Percentiles rank a stretch among this genome's conserved stretches.
Evolutionary conservation across 2,797 vertebrate species (phyloP).

Genomic region (Microchirus variegatus): DNA sequence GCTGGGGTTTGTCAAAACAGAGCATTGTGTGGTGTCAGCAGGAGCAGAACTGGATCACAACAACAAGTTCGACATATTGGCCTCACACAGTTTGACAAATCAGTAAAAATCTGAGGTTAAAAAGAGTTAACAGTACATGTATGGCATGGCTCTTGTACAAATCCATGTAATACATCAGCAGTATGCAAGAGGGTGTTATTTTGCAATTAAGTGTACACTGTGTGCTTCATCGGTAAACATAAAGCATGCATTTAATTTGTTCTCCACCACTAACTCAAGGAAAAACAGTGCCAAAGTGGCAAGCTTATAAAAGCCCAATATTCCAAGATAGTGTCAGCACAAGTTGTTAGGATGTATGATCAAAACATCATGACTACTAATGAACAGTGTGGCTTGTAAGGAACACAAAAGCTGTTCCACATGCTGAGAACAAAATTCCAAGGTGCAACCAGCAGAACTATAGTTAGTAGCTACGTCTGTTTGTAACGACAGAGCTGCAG

Average conservation of each 20-base stretch:
- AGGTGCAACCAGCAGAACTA: constrained; percentile 25
- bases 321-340: constrained; percentile 4
- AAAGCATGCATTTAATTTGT: constrained; percentile 14
- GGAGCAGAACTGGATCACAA: constrained; percentile 42
- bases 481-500: constrained; percentile 25
- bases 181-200: neutral
- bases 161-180: constrained; percentile 1
- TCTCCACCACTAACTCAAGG: constrained; percentile 7
- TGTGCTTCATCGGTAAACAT: constrained; percentile 12
- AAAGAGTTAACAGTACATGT: neutral
- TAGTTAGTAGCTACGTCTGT: neutral
- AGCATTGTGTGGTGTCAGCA: constrained; percentile 49
- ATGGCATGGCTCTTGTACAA: neutral
- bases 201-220: constrained; percentile 3
- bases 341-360: constrained; percentile 7
- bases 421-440: constrained; percentile 8
- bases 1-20: constrained; percentile 49
- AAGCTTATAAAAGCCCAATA: constrained; percentile 12
- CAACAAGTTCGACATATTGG: constrained; percentile 35
- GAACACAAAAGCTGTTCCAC: constrained; percentile 27
- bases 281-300: neutral
- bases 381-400: constrained; percentile 13
- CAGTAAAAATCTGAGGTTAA: neutral
- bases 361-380: constrained; percentile 30
- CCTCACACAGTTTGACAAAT: constrained; percentile 13